Base-by-base conservation (phyloP, 2,113 vertebrate species). In the Emydura subglobosa region DNA sequence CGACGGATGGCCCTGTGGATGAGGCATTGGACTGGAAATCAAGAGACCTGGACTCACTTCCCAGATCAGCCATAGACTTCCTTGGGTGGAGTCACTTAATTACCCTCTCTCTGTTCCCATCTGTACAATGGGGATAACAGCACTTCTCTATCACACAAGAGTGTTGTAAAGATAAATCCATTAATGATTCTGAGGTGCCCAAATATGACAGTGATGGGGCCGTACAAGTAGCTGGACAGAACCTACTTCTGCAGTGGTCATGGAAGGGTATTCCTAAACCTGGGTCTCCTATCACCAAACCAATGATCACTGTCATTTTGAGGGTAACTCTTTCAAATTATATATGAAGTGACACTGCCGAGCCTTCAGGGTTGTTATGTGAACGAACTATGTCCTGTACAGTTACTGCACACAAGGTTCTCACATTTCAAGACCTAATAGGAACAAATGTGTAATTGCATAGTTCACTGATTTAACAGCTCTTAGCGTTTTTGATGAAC, bases 401-500 rank as follows among this genome's bases (percentile, higher is more conserved):
- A 54, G n/a, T 55, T 68, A 44, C 85, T 89, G 4, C 12, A 1
- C 83, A 49, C n/a, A 2, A 1, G 6, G 55, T 16, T 89, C 91
- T 96, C 83, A 31, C 92, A 31, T 94, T 91, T 91, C 93, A 57
- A 7, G 61, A 44, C 78, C 79, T 87, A 86, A 92, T 88, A 92
- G 89, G 96, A 98, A 91, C 88, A 94, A 97, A 96, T 68, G 65
- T 88, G 88, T 84, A 83, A 47, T 90, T 7, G 0, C 86, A 86
- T 51, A 85, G 76, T 92, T 98, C 96, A 86, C 89, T 3, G 27
- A 72, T 96, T 97, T 97, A 97, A 97, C 31, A 10, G 78, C 19
- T 9, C 94, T 51, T 79, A 78, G 65, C 53, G 54, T 39, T 96
- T 96, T 91, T 97, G 97, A 98, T 94, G 95, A 98, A 97, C 50